Percentiles rank a stretch among this genome's conserved stretches.
Conservation (phyloP, 2,888 invertebrate genomes). For the Chymomyza fuscimana region DNA sequence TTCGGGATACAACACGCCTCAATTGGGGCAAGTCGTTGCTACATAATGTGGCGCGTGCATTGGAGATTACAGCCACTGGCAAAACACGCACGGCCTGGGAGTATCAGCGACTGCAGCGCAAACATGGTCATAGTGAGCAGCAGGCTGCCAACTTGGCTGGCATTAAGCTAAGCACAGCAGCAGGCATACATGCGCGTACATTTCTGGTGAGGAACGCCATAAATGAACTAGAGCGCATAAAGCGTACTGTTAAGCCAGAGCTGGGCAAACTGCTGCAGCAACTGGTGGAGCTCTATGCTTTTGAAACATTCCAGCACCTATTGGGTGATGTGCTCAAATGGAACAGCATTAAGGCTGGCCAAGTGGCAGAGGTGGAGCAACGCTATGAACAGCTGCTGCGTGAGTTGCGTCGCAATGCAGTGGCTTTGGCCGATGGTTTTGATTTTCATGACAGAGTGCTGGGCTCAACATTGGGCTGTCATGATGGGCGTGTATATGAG, state of each 20-base stretch:
- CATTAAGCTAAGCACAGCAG: constrained; percentile 88
- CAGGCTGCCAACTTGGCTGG: constrained; percentile 93
- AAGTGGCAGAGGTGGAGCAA: constrained; percentile 81
- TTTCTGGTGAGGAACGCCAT: constrained; percentile 60
- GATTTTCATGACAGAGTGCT: constrained; percentile 90
- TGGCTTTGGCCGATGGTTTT: constrained; percentile 94
- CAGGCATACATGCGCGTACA: constrained; percentile 82
- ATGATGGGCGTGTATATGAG: constrained; percentile 92
- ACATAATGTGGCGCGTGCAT: constrained; percentile 76
- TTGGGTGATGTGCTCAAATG: constrained; percentile 62
- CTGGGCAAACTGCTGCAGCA: constrained; percentile 40
- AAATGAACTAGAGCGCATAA: constrained; percentile 36
- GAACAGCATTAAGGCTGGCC: constrained; percentile 50
- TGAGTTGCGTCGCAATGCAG: constrained; percentile 90
- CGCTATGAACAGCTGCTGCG: constrained; percentile 86
- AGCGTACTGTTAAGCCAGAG: constrained; percentile 19
- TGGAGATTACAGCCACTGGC: constrained; percentile 80
- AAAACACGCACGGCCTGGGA: constrained; percentile 87
- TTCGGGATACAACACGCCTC: constrained; percentile 74
- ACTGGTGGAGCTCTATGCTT: constrained; percentile 61
- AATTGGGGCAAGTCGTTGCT: constrained; percentile 54
- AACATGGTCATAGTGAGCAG: constrained; percentile 82
- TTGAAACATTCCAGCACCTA: constrained; percentile 64
- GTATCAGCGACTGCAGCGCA: constrained; percentile 80
- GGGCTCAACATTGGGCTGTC: constrained; percentile 87